Base-by-base conservation (phyloP, 2,797 vertebrate genomes). In the Acrossocheilus fasciatus region DNA sequence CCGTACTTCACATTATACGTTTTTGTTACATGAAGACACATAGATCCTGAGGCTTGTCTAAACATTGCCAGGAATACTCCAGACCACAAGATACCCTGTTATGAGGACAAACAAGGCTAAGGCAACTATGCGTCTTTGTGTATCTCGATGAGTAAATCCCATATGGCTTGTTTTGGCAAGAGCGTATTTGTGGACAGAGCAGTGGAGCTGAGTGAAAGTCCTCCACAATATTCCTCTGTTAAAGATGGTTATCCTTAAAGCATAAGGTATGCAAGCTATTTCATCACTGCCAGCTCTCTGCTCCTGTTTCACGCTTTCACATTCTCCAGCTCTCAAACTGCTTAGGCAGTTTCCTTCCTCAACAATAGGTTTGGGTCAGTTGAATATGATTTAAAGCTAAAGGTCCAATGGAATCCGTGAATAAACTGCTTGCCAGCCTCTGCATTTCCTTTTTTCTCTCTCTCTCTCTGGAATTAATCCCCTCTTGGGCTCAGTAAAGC, bases 301-400 rank as follows among this genome's bases (percentile, higher is more conserved):
- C 83, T 87, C 47, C 82, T 52, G 89, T 88, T 89, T 89, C 90
- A 92, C 90, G 89, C 92, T 88, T 89, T 92, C 88, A 93, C 91
- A 92, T 92, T 91, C 92, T 92, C 91, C 88, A 91, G 90, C 72
- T 75, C 84, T 88, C 70, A 90, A 83, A 92, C 93, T 94, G 93
- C 93, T 93, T 90, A 89, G 91, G 86, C 91, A 90, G 89, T 90
- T 79, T 92, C 89, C 88, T 91, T 91, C 50, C 6, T 85, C 89
- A 86, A 85, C 81, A 73, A 66, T 85, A 85, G 75, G 85, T 83
- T 84, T 74, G 54, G 45, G 76, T 87, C 86, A 85, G 85, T 81
- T 82, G 90, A 92, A 92, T 92, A 89, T 87, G 83, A 54, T 75
- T 89, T 88, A 87, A 84, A 79, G 84, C 74, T 34, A 73, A 82